These are phyloP conservation scores for Trachythela sp. DNA, from an alignment of 64 coral and sea anemone species.

Conservation along the genomic window DNA sequence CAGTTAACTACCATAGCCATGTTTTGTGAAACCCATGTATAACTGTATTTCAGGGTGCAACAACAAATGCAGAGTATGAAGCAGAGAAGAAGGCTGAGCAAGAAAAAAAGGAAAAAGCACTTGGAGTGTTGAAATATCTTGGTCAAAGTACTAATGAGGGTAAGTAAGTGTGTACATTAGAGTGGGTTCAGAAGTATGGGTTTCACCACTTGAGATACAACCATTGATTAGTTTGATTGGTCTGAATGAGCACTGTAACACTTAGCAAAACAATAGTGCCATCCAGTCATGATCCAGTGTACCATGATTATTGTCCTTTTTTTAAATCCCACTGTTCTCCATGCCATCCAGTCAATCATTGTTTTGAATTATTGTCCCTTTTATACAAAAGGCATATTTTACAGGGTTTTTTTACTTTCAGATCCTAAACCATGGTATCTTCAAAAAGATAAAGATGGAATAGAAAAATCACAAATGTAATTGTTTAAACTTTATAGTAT, in stretches of 20 bases:
- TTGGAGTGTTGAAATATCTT: constrained; percentile 86
- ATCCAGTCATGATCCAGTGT: too few species aligned
- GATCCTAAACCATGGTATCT: constrained; percentile 85
- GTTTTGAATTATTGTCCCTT: neutral
- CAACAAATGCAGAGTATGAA: constrained; percentile 78
- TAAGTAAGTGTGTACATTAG: too few species aligned
- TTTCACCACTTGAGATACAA: too few species aligned
- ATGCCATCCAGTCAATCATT: too few species aligned
- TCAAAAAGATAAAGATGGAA: constrained; percentile 35
- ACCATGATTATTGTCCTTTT: neutral
- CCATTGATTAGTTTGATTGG: too few species aligned
- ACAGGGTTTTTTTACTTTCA: neutral
- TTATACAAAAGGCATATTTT: too few species aligned
- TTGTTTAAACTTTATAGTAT: neutral
- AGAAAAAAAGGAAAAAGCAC: constrained; percentile 79
- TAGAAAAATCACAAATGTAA: constrained; percentile 23
- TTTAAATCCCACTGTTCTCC: neutral
- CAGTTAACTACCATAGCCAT: too few species aligned
- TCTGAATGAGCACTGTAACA: neutral
- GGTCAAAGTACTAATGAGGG: constrained; percentile 76
- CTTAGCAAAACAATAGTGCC: neutral
- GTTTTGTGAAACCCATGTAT: too few species aligned
- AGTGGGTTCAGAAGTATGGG: too few species aligned
- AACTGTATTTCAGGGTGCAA: neutral
- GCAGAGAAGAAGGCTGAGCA: constrained; percentile 90